These are phyloP conservation scores for Macropodus opercularis DNA, from an alignment of 2,797 vertebrate species.

Conservation along the genomic window DNA sequence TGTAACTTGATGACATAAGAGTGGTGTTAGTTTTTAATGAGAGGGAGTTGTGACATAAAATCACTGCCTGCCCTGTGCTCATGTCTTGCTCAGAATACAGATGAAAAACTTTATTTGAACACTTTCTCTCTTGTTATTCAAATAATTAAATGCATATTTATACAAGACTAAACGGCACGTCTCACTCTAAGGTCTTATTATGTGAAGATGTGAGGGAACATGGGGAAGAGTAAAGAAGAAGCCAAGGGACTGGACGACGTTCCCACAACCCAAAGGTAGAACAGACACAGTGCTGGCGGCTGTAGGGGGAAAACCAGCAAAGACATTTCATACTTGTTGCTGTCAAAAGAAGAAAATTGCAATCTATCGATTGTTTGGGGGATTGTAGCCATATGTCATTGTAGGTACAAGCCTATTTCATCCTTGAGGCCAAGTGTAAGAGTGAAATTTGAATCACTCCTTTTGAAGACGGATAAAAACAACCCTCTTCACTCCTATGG, in stretches of 20 bases:
- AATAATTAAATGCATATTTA: too few species aligned
- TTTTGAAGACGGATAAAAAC: conserved; percentile 43
- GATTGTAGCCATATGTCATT: conserved; percentile 58
- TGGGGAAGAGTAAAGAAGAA: too few species aligned
- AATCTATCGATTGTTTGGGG: conserved; percentile 58
- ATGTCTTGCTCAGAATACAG: conserved; percentile 15
- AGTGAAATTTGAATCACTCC: conserved; percentile 57
- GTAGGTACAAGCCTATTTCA: conserved; percentile 51
- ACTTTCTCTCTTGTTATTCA: background rate
- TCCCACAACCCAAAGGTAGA: conserved; percentile 4
- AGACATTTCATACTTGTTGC: conserved; percentile 48
- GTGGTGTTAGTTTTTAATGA: conserved; percentile 39
- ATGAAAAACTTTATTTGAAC: background rate
- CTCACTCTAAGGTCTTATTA: too few species aligned
- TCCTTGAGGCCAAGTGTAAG: conserved; percentile 64
- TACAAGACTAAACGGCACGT: too few species aligned
- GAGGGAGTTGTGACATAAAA: conserved; percentile 4
- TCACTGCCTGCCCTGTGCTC: conserved; percentile 18
- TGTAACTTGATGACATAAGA: conserved; percentile 32
- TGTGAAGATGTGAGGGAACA: too few species aligned
- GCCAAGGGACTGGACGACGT: too few species aligned
- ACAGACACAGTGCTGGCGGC: conserved; percentile 28
- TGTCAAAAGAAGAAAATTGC: conserved; percentile 60
- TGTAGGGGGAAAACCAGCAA: conserved; percentile 25
- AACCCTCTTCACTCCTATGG: background rate